These are phyloP conservation scores for Cyanoramphus novaezelandiae DNA, from an alignment of 2,113 vertebrate species.

Conservation along the genomic window DNA sequence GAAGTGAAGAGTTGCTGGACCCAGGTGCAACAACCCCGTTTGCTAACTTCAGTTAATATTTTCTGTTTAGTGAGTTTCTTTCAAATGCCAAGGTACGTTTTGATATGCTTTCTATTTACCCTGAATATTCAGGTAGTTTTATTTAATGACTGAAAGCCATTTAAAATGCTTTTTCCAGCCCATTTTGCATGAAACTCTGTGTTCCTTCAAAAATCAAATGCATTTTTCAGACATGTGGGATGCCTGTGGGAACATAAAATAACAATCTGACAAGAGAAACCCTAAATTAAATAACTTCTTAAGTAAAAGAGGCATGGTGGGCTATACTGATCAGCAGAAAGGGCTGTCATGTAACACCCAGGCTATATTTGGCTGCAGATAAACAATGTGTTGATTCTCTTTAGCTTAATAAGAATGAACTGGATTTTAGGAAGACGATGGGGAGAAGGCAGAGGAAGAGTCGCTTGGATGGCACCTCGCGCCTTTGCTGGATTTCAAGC, in stretches of 20 bases:
- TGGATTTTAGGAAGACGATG: not conserved
- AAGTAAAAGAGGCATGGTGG: not conserved
- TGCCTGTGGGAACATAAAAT: not conserved
- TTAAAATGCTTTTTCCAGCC: not conserved
- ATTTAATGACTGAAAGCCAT: not conserved
- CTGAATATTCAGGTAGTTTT: not conserved
- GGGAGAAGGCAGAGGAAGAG: not conserved
- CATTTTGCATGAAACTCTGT: not conserved
- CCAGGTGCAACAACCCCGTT: not conserved
- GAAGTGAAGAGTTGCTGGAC: not conserved
- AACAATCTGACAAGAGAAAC: slow-evolving; percentile 23
- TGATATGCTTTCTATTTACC: not conserved
- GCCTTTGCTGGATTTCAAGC: not conserved
- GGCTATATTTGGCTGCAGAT: not conserved
- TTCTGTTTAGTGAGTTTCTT: not conserved
- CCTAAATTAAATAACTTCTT: not conserved
- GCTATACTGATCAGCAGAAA: not conserved
- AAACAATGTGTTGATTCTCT: not conserved
- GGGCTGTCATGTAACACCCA: not conserved
- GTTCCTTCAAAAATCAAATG: not conserved
- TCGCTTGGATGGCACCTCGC: fast-evolving
- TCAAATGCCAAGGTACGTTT: not conserved
- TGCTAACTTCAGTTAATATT: not conserved
- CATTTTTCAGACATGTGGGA: slow-evolving; percentile 6
- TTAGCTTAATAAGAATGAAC: not conserved